Conservation (phyloP, 1,140 invertebrate species). For the Diuraphis noxia region DNA sequence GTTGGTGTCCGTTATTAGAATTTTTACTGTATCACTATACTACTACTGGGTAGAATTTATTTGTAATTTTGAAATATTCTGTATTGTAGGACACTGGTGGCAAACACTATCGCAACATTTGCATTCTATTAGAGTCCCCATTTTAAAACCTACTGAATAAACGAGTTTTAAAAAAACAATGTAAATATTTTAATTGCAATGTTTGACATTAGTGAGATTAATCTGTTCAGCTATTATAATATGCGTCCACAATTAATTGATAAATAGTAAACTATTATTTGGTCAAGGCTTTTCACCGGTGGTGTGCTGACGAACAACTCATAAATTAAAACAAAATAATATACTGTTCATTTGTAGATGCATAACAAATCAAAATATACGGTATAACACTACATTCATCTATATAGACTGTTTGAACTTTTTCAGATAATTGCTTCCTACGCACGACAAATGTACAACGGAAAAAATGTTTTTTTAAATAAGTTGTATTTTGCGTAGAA, state of each 20-base stretch:
- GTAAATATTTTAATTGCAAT: too few species aligned
- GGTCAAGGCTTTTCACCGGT: neutral
- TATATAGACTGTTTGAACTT: neutral
- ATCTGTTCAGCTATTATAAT: neutral
- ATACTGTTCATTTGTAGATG: neutral
- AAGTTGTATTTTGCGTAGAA: neutral
- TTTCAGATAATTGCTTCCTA: neutral
- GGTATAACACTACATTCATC: neutral
- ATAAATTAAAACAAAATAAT: neutral
- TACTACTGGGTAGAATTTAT: neutral
- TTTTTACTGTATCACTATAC: too few species aligned
- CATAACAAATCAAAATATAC: neutral
- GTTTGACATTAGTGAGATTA: neutral
- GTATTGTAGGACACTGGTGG: neutral
- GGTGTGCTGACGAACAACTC: neutral
- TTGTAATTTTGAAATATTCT: neutral
- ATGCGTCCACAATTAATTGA: neutral
- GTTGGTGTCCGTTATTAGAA: too few species aligned
- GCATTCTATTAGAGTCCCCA: too few species aligned
- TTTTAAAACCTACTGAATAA: too few species aligned
- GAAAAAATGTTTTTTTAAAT: neutral
- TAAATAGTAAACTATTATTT: neutral
- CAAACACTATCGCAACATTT: neutral
- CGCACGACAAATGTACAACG: neutral
- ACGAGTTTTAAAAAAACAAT: too few species aligned